Evolutionary conservation across 2,113 vertebrate species (phyloP).

Genomic region (Prionailurus bengalensis): DNA sequence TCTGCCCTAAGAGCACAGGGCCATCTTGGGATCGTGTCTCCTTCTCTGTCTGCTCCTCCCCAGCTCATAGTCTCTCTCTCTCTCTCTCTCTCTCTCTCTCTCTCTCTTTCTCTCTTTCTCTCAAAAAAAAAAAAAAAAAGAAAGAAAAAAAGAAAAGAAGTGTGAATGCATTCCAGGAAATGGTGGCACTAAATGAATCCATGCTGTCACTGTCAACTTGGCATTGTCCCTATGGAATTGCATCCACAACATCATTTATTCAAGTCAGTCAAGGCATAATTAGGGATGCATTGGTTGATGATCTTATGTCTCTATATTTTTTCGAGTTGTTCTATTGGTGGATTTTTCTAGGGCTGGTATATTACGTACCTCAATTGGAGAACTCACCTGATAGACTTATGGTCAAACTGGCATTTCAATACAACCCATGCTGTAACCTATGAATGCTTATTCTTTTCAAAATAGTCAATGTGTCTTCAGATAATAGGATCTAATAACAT

Average conservation of each 20-base stretch:
- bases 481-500: conserved; percentile 62
- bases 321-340: conserved; percentile 31
- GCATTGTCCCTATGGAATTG: neutral
- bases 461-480: conserved; percentile 57
- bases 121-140: too few species aligned
- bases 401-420: conserved; percentile 64
- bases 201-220: neutral
- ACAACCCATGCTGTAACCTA: neutral
- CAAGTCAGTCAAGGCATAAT: neutral
- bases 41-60: too few species aligned
- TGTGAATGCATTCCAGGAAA: neutral
- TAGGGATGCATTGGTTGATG: conserved; percentile 44
- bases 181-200: neutral
- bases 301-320: conserved; percentile 29
- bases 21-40: too few species aligned
- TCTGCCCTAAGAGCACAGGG: too few species aligned
- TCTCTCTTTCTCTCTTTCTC: too few species aligned
- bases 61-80: too few species aligned
- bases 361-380: conserved; percentile 15
- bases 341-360: neutral
- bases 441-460: conserved; percentile 68
- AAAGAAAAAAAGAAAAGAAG: neutral
- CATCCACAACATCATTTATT: conserved; percentile 15
- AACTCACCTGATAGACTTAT: conserved; percentile 21
- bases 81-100: too few species aligned